Evolutionary conservation across 2,113 vertebrate genomes (phyloP).

Genomic region (Syngnathoides biaculeatus): DNA sequence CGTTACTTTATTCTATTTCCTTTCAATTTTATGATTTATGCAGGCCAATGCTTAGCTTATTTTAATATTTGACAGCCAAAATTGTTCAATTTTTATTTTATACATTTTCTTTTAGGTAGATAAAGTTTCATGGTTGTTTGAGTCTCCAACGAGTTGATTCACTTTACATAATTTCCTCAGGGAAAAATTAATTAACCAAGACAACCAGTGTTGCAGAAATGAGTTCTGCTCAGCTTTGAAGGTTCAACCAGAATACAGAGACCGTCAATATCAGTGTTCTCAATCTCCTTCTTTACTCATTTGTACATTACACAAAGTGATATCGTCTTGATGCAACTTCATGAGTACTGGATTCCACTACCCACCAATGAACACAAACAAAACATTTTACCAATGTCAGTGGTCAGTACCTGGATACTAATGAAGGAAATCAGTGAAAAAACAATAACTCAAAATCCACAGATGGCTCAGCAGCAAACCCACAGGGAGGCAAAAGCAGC

Average conservation of each 20-base stretch:
- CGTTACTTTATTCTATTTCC: neutral
- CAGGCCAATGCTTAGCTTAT: neutral
- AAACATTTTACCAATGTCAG: constrained; percentile 14
- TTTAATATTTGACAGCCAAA: neutral
- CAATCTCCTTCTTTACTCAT: neutral
- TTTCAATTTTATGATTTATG: neutral
- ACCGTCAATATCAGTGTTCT: neutral
- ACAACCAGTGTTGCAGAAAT: neutral
- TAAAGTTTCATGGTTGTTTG: too few species aligned
- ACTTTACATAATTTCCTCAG: too few species aligned
- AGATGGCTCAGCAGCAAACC: constrained; percentile 42
- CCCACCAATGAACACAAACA: neutral
- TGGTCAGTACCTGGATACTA: constrained; percentile 8
- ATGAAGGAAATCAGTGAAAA: constrained; percentile 33
- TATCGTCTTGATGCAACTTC: neutral
- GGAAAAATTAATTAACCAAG: neutral
- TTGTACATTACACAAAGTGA: neutral
- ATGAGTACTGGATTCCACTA: neutral
- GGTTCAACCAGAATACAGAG: neutral
- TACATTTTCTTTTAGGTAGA: neutral
- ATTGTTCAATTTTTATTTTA: neutral
- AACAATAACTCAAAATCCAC: constrained; percentile 20
- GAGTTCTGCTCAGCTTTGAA: neutral
- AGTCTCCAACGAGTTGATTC: too few species aligned
- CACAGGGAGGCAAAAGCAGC: neutral